These are phyloP conservation scores for Helicoverpa zea DNA, from an alignment of 1,140 invertebrate genomes.

Conservation along the genomic window DNA sequence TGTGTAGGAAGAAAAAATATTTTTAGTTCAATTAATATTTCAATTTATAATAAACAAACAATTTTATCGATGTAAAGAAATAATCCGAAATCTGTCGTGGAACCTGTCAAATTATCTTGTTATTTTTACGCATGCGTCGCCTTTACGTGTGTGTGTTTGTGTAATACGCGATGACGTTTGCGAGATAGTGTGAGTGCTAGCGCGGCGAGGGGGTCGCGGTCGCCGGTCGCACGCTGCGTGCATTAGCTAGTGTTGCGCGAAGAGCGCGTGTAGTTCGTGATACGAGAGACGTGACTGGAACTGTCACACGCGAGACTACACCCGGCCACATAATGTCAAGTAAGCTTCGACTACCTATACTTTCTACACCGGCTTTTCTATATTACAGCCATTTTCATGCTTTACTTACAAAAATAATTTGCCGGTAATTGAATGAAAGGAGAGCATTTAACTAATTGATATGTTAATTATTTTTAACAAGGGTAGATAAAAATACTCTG, in stretches of 20 bases:
- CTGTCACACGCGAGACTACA: constrained; percentile 80
- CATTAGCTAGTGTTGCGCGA: constrained; percentile 77
- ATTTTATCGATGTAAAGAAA: no score
- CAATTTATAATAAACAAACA: no score
- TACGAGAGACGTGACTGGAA: constrained; percentile 76
- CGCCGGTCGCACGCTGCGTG: constrained; percentile 69
- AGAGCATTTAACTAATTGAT: constrained; percentile 9
- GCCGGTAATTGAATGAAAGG: background rate
- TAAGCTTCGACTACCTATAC: constrained; percentile 57
- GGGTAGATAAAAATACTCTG: constrained; percentile 24
- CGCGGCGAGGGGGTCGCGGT: constrained; percentile 64
- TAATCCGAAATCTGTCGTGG: background rate
- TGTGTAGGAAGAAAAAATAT: background rate
- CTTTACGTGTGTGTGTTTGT: constrained; percentile 43
- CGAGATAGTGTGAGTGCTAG: constrained; percentile 50
- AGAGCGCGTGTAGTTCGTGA: constrained; percentile 77
- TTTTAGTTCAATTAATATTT: no score
- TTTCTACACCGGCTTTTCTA: background rate
- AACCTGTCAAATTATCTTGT: constrained; percentile 1
- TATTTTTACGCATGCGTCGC: constrained; percentile 42
- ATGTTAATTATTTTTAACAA: background rate
- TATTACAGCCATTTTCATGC: constrained; percentile 2
- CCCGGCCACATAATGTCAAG: constrained; percentile 83
- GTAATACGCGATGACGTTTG: constrained; percentile 50
- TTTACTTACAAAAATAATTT: background rate